Evolutionary conservation across 2,888 invertebrate species (phyloP), one percentile per base, ranked within the genome.

Genomic region (Gryllus longicercus): DNA sequence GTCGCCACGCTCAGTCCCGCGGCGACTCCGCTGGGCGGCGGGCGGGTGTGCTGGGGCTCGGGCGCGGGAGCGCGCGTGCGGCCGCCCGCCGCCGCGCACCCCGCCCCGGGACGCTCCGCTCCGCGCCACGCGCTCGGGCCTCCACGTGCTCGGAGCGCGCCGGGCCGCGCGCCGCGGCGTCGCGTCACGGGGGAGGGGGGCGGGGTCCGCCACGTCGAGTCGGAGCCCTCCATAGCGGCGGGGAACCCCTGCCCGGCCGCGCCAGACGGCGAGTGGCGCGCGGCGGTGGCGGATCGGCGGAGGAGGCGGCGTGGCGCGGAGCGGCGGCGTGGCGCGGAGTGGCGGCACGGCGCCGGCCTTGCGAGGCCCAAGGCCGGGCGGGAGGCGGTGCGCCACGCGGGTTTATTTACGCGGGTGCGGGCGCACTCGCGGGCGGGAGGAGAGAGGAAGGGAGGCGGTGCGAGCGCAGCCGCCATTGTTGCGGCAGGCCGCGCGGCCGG

Each of bases 1-100:
- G 81, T 79, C 78, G 82, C 84, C 84, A 84, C 38, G 85, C 85
- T 84, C 85, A 85, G 63, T 63, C 63, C 63, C 85, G 84, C 83
- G 82, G 79, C 75, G 25, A 49, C 74, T 74, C 81, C 76, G 77
- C 81, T 63, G 77, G 79, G 79, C 81, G 74, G 76, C 77, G 74
- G 77, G 77, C 81, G 63, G 75, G 79, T 77, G 79, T 51, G 77
- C 79, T 50, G 76, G 38, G 51, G 76, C 79, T 77, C 75, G 75
- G 77, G 63, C 38, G 50, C 51, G 38, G 21, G 79, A 25, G 16
- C 51, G 25, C 77, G 63, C 49, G 50, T 49, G 38, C 75, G 79
- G 51, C 23, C 25, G 25, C 75, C 75, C 74, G 25, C 63, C n/a
- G 74, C 74, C 79, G 38, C 51, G 23, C 74, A 50, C 63, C 14